Base-by-base conservation (phyloP, 2,888 invertebrate species). In the Hipparchia sbordonii region DNA sequence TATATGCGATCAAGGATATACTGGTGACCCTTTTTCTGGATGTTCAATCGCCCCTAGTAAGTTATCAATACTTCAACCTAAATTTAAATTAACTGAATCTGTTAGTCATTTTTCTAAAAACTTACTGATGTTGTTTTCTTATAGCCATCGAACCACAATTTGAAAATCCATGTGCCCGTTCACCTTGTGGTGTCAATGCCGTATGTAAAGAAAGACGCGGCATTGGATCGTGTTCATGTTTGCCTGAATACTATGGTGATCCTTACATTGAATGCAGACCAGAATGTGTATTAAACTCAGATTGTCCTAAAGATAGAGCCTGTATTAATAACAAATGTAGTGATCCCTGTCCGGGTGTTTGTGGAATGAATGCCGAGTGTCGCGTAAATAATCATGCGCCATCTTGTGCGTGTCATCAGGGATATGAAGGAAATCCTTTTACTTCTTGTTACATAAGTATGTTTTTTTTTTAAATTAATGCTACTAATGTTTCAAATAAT, bases 101-200 rank as follows among this genome's bases (percentile, higher is more conserved):
- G 52, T 62, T 70, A 7, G 1, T 70, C 8, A 23, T n/a, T 45
- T 46, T 57, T 62, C 39, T 39, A 9, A 45, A 57, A 66, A 57
- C 54, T 45, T 45, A 60, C 9, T 39, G 60, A 39, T 33, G 3
- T 65, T 67, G 51, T 67, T 23, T 65, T 60, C 23, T 90, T 91
- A 78, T 92, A 95, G 94, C 93, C 81, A 94, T 95, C 79, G 94
- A 95, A 85, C 94, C 95, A 76, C 90, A 90, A 83, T 77, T 87
- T 33, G 86, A 80, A 80, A 92, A 86, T 77, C 97, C 97, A 78
- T 98, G 98, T 87, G 95, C 96, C 84, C 96, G 96, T 78, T 96
- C 97, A 71, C 98, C 98, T 61, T 98, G 98, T 88, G 98, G 98
- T 73, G 95, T 96, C 52, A 98, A 98, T 87, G 97, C 98, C 68